Evolutionary conservation across 2,888 invertebrate genomes (phyloP).

Genomic region (Phyllotreta cruciferae): DNA sequence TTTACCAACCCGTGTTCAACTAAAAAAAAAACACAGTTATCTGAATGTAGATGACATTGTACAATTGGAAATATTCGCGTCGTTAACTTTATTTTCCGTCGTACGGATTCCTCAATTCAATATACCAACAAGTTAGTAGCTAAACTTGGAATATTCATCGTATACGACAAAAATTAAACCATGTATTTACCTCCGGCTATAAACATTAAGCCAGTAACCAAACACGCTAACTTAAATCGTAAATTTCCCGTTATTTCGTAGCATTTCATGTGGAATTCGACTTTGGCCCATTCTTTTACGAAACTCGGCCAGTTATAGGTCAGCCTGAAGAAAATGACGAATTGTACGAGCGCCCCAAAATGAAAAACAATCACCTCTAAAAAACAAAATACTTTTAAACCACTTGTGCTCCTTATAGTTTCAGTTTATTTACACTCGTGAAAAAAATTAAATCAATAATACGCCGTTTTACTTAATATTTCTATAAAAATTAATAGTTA

Average conservation of each 20-base stretch:
- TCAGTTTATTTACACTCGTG: no score
- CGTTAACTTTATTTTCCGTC: not conserved
- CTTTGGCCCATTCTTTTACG: slow-evolving; percentile 26
- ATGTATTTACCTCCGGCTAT: slow-evolving; percentile 17
- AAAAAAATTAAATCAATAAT: no score
- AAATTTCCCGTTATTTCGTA: slow-evolving; percentile 25
- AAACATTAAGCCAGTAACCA: slow-evolving; percentile 16
- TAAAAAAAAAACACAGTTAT: slow-evolving; percentile 24
- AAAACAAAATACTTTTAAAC: not conserved
- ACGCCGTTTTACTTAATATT: not conserved
- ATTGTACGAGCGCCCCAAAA: slow-evolving; percentile 21
- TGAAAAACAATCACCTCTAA: slow-evolving; percentile 28
- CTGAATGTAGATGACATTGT: slow-evolving; percentile 1
- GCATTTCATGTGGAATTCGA: slow-evolving; percentile 25
- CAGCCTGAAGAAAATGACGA: slow-evolving; percentile 22
- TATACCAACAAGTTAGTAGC: not conserved
- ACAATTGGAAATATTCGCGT: slow-evolving; percentile 21
- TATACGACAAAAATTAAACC: not conserved
- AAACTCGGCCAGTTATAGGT: slow-evolving; percentile 28
- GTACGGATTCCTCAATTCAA: no score
- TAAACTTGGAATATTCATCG: slow-evolving; percentile 1
- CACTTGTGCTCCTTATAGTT: not conserved
- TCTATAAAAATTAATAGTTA: not conserved
- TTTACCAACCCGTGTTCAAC: slow-evolving; percentile 42
- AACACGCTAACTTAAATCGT: slow-evolving; percentile 13